Evolutionary conservation across 2,888 invertebrate genomes (phyloP).

Genomic region (Coenonympha arcania): DNA sequence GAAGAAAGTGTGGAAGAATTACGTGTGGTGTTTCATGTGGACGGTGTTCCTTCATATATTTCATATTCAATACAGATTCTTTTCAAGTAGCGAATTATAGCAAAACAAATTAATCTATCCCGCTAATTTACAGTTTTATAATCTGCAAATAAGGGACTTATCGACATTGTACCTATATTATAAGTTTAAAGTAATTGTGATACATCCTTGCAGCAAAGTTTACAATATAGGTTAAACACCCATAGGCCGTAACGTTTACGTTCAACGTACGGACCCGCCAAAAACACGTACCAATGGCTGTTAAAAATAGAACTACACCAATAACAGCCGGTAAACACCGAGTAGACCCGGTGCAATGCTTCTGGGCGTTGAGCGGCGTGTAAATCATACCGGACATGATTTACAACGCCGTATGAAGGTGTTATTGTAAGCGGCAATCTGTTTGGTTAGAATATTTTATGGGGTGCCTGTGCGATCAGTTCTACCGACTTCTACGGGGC

Average conservation of each 20-base stretch:
- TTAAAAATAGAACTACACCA: constrained; percentile 24
- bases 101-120: no score
- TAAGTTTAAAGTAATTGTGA: no score
- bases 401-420: constrained; percentile 3
- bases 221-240: constrained; percentile 32
- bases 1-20: no score
- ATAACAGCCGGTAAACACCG: constrained; percentile 25
- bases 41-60: no score
- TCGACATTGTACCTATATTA: background rate
- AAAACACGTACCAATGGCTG: constrained; percentile 28
- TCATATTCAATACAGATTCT: no score
- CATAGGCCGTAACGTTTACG: constrained; percentile 27
- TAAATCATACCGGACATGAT: constrained; percentile 15
- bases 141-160: no score
- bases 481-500: no score
- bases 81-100: no score
- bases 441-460: constrained; percentile 6
- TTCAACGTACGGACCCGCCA: constrained; percentile 24
- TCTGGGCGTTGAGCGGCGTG: constrained; percentile 10
- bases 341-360: constrained; percentile 18
- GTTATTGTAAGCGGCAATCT: constrained; percentile 5
- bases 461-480: background rate
- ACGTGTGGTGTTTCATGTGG: no score
- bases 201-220: constrained; percentile 18
- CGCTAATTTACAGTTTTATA: no score